These are phyloP conservation scores for Oscheius onirici DNA, from an alignment of 2,888 invertebrate species.

Conservation along the genomic window DNA sequence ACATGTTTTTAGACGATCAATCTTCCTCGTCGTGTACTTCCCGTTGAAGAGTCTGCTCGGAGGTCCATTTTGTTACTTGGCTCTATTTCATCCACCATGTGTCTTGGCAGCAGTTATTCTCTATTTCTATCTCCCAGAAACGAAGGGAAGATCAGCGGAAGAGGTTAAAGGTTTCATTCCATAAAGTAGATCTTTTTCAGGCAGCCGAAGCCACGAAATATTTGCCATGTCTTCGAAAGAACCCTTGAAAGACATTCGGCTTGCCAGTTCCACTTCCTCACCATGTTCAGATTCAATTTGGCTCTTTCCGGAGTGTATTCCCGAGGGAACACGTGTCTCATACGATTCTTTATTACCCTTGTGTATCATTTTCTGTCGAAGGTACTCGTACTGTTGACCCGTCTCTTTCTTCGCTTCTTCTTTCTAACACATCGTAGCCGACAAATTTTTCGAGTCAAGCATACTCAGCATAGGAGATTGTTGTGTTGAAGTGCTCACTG, in stretches of 20 bases:
- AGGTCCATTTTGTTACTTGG: conserved; percentile 33
- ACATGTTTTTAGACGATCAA: conserved; percentile 30
- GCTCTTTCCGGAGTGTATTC: background rate
- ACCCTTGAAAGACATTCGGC: background rate
- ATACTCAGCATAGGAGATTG: conserved; percentile 25
- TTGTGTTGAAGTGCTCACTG: background rate
- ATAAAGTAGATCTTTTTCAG: background rate
- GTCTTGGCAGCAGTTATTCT: conserved; percentile 28
- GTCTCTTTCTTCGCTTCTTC: background rate
- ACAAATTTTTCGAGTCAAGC: background rate
- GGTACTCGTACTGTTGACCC: conserved; percentile 18
- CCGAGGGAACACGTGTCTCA: background rate
- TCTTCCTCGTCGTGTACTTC: conserved; percentile 34
- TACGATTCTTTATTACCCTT: conserved; percentile 20
- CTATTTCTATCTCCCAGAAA: conserved; percentile 41
- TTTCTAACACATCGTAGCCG: conserved; percentile 23
- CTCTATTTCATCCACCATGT: conserved; percentile 38
- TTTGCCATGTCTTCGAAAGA: conserved; percentile 8
- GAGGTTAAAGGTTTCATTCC: conserved; percentile 19
- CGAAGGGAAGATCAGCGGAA: conserved; percentile 34
- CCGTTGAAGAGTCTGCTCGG: conserved; percentile 33
- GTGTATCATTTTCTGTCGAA: background rate
- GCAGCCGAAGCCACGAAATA: conserved; percentile 2
- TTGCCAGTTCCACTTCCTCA: conserved; percentile 4
- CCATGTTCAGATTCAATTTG: conserved; percentile 17